These are phyloP conservation scores for Manacus vitellinus DNA, from an alignment of 2,113 vertebrate species.

Conservation along the genomic window DNA sequence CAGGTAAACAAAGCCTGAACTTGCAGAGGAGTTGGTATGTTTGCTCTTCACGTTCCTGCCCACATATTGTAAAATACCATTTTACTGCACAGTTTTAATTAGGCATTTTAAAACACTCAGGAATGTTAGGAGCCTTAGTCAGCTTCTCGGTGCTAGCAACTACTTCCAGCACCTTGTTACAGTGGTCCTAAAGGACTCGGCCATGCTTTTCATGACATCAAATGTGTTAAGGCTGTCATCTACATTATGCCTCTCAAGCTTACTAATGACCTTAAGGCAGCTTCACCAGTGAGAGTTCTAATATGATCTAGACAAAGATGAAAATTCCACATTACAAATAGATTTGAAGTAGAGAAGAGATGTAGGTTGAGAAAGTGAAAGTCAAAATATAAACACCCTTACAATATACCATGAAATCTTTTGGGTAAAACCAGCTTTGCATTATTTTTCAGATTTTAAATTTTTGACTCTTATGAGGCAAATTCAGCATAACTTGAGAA, in stretches of 20 bases:
- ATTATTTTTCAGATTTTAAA: background rate
- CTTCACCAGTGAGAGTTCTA: background rate
- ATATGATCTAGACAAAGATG: background rate
- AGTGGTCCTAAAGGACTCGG: background rate
- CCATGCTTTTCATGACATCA: background rate
- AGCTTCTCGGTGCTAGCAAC: background rate
- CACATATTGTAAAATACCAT: background rate
- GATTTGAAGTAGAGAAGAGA: background rate
- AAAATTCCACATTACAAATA: background rate
- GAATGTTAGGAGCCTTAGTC: background rate
- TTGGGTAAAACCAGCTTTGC: background rate
- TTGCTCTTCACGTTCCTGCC: background rate
- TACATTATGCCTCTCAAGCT: background rate
- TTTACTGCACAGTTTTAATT: background rate
- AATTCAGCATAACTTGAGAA: background rate
- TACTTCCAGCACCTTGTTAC: background rate
- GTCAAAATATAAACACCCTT: background rate
- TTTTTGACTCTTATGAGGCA: background rate
- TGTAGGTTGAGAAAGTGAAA: background rate
- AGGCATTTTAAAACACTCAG: background rate
- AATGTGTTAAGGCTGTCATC: background rate
- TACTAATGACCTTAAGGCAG: background rate
- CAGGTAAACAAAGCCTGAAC: background rate
- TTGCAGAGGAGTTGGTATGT: background rate
- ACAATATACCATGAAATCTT: background rate